Evolutionary conservation across 1,140 invertebrate species (phyloP).

Genomic region (Micrasema longulum): DNA sequence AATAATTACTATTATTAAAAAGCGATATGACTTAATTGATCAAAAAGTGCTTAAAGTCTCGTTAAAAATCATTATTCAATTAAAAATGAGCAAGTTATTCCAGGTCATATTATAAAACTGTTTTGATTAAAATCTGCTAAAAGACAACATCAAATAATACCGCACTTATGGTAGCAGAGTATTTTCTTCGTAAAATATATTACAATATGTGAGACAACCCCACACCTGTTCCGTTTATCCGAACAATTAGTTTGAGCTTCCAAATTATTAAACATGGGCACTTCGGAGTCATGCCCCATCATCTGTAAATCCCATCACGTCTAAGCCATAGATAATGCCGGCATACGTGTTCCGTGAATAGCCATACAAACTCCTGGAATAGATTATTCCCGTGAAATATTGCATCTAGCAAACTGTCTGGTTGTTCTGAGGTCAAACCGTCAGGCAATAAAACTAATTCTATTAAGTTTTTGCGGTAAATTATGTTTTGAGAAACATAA

Average conservation of each 20-base stretch:
- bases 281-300: constrained; percentile 13
- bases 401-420: constrained; percentile 1
- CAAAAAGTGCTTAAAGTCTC: too few relatives aligned
- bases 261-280: constrained; percentile 37
- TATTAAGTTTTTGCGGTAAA: background rate
- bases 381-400: constrained; percentile 30
- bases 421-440: background rate
- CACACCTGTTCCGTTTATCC: constrained; percentile 20
- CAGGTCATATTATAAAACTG: too few relatives aligned
- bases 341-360: constrained; percentile 29
- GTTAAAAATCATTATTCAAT: too few relatives aligned
- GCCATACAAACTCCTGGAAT: background rate
- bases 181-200: too few relatives aligned
- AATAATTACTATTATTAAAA: too few relatives aligned
- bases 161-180: too few relatives aligned
- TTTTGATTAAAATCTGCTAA: too few relatives aligned
- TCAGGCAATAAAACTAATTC: background rate
- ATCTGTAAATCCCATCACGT: constrained; percentile 25
- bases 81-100: too few relatives aligned
- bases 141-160: too few relatives aligned
- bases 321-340: constrained; percentile 26
- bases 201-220: too few relatives aligned
- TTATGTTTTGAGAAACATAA: background rate
- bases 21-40: too few relatives aligned
- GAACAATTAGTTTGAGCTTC: constrained; percentile 21